Evolutionary conservation across 2,888 invertebrate species (phyloP), one percentile per base, ranked within the genome.

Genomic region (Agrilus biguttatus): DNA sequence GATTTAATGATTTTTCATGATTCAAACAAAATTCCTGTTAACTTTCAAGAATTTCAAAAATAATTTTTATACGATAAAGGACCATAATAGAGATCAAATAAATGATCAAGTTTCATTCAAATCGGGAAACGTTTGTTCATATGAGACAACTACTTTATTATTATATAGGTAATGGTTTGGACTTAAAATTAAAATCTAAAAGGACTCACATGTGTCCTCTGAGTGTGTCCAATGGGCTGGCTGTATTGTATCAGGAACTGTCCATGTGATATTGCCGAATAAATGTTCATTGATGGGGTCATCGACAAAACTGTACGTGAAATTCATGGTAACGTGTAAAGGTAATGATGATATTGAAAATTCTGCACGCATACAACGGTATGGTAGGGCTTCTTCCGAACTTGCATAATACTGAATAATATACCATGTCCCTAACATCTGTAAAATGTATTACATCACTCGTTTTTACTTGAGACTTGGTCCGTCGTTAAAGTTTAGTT

Each of bases 371-470:
- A 90, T 89, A 57, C 89, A 90, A 56, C 84, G 78, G 62, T 89
- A 90, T 5, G 83, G 80, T 8, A 87, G 71, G 3, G 84, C 80
- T 67, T 89, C 89, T 64, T 89, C 89, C 1, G 84, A 86, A 59
- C 87, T 88, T 2, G 89, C 88, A 59, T 87, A 90, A 66, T 89
- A 89, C 59, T 89, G 86, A 14, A 88, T 82, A 36, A 89, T 83
- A 65, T 75, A 85, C 89, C 89, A 90, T 49, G 74, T 73, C 8
- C 89, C 88, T 53, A 88, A 69, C 70, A 90, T 75, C 84, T 85
- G 62, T 23, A 12, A 39, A 23, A 44, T n/a, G n/a, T n/a, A n/a
- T n/a, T n/a, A n/a, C n/a, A n/a, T n/a, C n/a, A n/a, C n/a, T n/a
- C n/a, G n/a, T n/a, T n/a, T n/a, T n/a, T n/a, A n/a, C n/a, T n/a